A percentile compares a stretch with the other conserved stretches of the same genome.
Conservation (phyloP, 2,888 invertebrate genomes). For the Vanessa cardui region DNA sequence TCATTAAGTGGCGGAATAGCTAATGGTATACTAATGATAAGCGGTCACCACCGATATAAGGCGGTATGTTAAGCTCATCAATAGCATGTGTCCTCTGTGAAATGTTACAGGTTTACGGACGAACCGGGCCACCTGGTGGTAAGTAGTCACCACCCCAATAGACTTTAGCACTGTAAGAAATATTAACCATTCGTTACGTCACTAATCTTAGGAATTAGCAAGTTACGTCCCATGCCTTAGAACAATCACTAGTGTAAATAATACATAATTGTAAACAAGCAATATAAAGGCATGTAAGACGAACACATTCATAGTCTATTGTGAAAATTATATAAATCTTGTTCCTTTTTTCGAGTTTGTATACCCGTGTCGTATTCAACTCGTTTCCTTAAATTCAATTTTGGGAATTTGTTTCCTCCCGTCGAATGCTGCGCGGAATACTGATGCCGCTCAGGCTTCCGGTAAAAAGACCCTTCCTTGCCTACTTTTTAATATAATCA, state of each 20-base stretch:
- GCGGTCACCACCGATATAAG: too few species aligned
- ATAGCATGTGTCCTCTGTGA: too few species aligned
- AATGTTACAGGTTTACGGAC: too few species aligned
- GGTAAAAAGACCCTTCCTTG: slow-evolving; percentile 37
- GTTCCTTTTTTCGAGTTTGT: slow-evolving; percentile 74
- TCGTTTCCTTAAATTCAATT: slow-evolving; percentile 83
- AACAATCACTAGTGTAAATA: background rate
- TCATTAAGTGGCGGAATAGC: too few species aligned
- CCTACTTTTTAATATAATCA: slow-evolving; percentile 46
- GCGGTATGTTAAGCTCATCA: too few species aligned
- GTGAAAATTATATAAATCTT: slow-evolving; percentile 78
- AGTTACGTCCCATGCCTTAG: too few species aligned
- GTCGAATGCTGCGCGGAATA: slow-evolving; percentile 75
- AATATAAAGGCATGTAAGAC: slow-evolving; percentile 14
- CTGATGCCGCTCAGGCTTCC: slow-evolving; percentile 59
- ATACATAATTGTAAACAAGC: background rate
- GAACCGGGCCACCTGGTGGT: too few species aligned
- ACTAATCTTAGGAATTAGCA: too few species aligned
- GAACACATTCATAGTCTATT: slow-evolving; percentile 61
- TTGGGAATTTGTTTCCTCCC: slow-evolving; percentile 82
- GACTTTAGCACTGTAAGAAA: too few species aligned
- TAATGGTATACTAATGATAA: too few species aligned
- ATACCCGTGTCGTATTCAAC: slow-evolving; percentile 80
- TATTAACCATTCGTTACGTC: too few species aligned
- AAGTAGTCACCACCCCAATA: too few species aligned